These are phyloP conservation scores for Zelleria hepariella DNA, from an alignment of 2,888 invertebrate genomes.

Conservation along the genomic window DNA sequence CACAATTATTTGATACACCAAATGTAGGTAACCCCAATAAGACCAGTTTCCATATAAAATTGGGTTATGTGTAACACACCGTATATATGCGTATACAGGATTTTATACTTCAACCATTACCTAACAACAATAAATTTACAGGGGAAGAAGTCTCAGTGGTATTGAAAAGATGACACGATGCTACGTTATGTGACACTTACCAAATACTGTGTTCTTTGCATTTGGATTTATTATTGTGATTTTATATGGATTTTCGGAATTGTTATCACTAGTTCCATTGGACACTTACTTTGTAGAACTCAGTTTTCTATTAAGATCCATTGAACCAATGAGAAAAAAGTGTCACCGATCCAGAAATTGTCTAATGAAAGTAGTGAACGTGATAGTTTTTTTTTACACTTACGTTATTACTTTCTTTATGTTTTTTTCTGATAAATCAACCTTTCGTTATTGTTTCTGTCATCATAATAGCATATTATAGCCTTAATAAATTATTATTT, in stretches of 20 bases:
- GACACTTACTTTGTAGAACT: neutral
- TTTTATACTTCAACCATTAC: neutral
- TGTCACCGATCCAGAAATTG: no score
- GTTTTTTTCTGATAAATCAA: constrained; percentile 1
- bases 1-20: no score
- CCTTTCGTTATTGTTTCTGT: constrained; percentile 5
- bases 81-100: constrained; percentile 1
- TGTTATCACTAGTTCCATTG: neutral
- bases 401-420: constrained; percentile 14
- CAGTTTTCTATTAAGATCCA: no score
- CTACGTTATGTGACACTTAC: constrained; percentile 32
- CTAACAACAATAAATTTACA: neutral
- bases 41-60: no score
- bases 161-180: constrained; percentile 50
- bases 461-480: constrained; percentile 9
- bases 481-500: constrained; percentile 52
- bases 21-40: no score
- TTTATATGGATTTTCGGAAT: neutral
- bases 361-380: neutral
- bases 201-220: constrained; percentile 48
- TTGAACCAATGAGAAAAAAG: no score
- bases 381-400: constrained; percentile 16
- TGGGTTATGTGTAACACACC: neutral
- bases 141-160: constrained; percentile 23
- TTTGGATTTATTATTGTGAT: constrained; percentile 33